These are phyloP conservation scores for Smittia aterrima DNA, from an alignment of 2,888 invertebrate genomes.

Conservation along the genomic window DNA sequence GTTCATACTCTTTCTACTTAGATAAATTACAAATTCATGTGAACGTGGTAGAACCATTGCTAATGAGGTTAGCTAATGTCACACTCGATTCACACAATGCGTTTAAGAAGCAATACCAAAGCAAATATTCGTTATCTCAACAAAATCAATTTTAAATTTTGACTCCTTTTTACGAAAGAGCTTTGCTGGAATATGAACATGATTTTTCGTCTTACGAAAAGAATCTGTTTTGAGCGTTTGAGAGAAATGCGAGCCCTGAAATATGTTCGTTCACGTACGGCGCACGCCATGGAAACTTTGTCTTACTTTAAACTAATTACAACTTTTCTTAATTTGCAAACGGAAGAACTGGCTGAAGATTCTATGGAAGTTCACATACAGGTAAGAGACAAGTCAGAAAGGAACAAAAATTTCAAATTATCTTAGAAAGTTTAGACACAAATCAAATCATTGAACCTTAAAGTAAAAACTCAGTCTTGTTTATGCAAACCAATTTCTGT, in stretches of 20 bases:
- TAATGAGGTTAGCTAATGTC: slow-evolving; percentile 73
- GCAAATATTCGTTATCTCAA: no score
- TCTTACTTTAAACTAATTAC: no score
- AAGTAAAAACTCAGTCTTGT: no score
- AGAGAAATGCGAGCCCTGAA: slow-evolving; percentile 55
- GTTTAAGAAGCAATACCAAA: slow-evolving; percentile 73
- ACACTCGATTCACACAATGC: slow-evolving; percentile 77
- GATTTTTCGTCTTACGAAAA: slow-evolving; percentile 69
- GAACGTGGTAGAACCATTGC: slow-evolving; percentile 72
- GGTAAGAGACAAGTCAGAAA: not conserved
- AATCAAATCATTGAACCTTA: no score
- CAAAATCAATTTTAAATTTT: no score
- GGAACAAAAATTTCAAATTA: not conserved
- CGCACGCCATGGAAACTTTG: no score
- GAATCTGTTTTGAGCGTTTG: slow-evolving; percentile 60
- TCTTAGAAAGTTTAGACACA: no score
- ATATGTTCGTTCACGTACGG: not conserved
- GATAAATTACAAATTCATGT: slow-evolving; percentile 74
- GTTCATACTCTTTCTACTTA: no score
- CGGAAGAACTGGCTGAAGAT: slow-evolving; percentile 53
- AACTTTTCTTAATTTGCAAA: not conserved
- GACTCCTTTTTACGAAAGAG: no score
- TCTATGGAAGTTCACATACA: slow-evolving; percentile 67
- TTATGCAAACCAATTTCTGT: no score
- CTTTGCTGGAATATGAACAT: slow-evolving; percentile 74